Conservation (phyloP, 2,113 vertebrate genomes). For the Lucifuga dentata region DNA sequence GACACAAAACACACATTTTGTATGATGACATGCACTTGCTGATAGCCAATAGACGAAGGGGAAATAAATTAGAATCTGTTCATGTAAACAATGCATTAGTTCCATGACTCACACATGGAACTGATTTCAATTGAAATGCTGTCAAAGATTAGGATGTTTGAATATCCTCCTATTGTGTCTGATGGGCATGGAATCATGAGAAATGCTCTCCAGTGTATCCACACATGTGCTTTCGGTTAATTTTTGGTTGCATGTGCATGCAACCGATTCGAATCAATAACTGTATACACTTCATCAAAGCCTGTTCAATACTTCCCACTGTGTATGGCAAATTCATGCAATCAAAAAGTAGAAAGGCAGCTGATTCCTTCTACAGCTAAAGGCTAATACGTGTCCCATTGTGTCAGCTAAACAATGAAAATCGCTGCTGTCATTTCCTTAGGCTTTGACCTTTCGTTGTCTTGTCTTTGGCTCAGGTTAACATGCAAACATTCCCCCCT, state of each 20-base stretch:
- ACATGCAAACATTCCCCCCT: slow-evolving; percentile 23
- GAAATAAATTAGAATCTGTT: slow-evolving; percentile 23
- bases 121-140: slow-evolving; percentile 41
- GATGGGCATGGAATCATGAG: slow-evolving; percentile 19
- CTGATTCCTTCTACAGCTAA: slow-evolving; percentile 27
- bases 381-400: slow-evolving; percentile 33
- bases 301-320: slow-evolving; percentile 16
- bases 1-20: neutral
- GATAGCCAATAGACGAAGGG: slow-evolving; percentile 25
- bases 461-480: slow-evolving; percentile 51
- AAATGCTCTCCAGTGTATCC: slow-evolving; percentile 18
- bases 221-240: slow-evolving; percentile 50
- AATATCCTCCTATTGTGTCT: slow-evolving; percentile 35
- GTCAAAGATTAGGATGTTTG: slow-evolving; percentile 30
- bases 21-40: slow-evolving; percentile 12
- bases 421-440: slow-evolving; percentile 42
- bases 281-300: slow-evolving; percentile 40
- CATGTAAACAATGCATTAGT: slow-evolving; percentile 35
- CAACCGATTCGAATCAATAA: slow-evolving; percentile 45
- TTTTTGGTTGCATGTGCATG: slow-evolving; percentile 22
- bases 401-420: slow-evolving; percentile 45
- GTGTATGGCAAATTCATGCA: slow-evolving; percentile 23
- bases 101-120: slow-evolving; percentile 47
- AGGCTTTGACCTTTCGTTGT: slow-evolving; percentile 36
- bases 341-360: slow-evolving; percentile 37